A percentile compares a stretch with the other conserved stretches of the same genome.
Conservation (phyloP, 2,888 invertebrate species). For the Andrena praecox region DNA sequence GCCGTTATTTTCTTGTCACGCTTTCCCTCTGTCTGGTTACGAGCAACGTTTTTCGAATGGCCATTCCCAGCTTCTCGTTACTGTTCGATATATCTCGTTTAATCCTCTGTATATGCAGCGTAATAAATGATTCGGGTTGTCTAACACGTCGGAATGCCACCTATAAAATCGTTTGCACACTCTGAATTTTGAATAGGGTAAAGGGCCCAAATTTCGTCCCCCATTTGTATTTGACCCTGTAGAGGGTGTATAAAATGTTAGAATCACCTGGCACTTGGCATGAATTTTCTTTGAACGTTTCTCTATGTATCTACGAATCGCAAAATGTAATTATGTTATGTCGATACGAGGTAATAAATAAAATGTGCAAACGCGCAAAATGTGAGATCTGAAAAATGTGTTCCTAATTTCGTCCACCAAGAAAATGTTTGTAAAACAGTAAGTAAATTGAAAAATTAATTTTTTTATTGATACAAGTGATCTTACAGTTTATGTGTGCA, state of each 20-base stretch:
- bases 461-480: too few relatives aligned
- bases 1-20: constrained; percentile 29
- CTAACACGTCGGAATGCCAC: background rate
- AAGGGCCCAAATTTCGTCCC: background rate
- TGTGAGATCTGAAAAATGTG: too few relatives aligned
- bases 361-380: too few relatives aligned
- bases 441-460: too few relatives aligned
- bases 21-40: constrained; percentile 1
- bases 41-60: constrained; percentile 16
- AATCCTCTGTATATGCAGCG: background rate
- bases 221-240: too few relatives aligned
- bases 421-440: too few relatives aligned
- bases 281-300: too few relatives aligned
- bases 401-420: too few relatives aligned
- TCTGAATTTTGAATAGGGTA: background rate
- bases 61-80: constrained; percentile 16
- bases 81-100: constrained; percentile 17
- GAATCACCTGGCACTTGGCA: background rate
- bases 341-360: too few relatives aligned
- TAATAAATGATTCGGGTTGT: background rate
- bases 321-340: too few relatives aligned
- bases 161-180: background rate
- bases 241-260: background rate
- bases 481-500: too few relatives aligned
- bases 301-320: too few relatives aligned